Percentiles rank a stretch among this genome's conserved stretches.
Conservation (phyloP, 2,797 vertebrate species). For the Setipinna tenuifilis region DNA sequence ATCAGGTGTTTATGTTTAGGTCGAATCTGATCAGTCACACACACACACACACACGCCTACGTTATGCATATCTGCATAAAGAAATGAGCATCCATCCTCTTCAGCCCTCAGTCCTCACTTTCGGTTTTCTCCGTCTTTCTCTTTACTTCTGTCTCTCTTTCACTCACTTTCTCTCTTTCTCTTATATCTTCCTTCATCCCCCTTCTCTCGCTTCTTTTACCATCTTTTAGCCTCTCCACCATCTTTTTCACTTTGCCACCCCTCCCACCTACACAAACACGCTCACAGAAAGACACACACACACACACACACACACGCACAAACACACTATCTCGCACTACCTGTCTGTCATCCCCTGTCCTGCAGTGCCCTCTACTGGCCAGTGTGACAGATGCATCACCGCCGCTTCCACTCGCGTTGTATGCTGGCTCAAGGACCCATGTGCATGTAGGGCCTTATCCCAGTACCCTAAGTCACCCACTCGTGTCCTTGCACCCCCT, state of each 20-base stretch:
- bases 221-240: too few species aligned
- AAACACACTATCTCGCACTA: not conserved
- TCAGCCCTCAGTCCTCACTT: not conserved
- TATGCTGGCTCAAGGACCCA: not conserved
- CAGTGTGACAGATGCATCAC: not conserved
- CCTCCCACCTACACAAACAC: not conserved
- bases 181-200: not conserved
- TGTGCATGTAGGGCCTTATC: not conserved
- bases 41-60: not conserved
- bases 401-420: not conserved
- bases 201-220: not conserved
- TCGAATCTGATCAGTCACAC: not conserved
- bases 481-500: not conserved
- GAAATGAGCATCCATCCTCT: not conserved
- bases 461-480: not conserved
- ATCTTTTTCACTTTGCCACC: not conserved
- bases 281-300: too few species aligned
- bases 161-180: not conserved
- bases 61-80: conserved; percentile 1
- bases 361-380: conserved; percentile 11
- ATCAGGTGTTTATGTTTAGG: not conserved
- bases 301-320: too few species aligned
- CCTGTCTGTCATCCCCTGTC: not conserved
- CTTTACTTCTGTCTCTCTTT: not conserved
- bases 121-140: not conserved